Evolutionary conservation across 2,888 invertebrate species (phyloP).

Genomic region (Archaeoteleia sp.): DNA sequence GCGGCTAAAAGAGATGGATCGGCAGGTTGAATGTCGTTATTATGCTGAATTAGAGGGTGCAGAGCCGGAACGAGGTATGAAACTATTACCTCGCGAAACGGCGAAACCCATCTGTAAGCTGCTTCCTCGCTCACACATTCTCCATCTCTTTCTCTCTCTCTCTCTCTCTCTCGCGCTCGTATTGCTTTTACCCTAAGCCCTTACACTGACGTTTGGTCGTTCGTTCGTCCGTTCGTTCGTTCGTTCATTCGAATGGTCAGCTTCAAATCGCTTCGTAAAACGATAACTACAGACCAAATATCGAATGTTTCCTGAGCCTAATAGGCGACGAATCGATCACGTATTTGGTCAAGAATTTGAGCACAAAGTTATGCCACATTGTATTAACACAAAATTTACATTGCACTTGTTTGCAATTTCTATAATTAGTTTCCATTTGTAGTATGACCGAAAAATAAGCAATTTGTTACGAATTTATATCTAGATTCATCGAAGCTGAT

Average conservation of each 20-base stretch:
- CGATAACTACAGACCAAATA: conserved; percentile 25
- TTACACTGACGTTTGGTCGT: too few relatives aligned
- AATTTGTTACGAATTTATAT: too few relatives aligned
- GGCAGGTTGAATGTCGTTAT: conserved; percentile 74
- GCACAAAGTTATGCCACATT: too few relatives aligned
- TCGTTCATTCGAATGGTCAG: conserved; percentile 7
- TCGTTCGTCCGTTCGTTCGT: too few relatives aligned
- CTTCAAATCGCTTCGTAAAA: neutral
- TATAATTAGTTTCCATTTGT: too few relatives aligned
- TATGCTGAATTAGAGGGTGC: conserved; percentile 75
- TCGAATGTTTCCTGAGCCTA: conserved; percentile 41
- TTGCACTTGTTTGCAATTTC: too few relatives aligned
- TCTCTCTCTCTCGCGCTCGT: conserved; percentile 6
- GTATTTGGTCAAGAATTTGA: conserved; percentile 49
- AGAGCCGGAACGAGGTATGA: conserved; percentile 75
- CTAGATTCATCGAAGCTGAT: too few relatives aligned
- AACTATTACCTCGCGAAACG: conserved; percentile 74
- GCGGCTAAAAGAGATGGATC: conserved; percentile 53
- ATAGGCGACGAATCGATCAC: conserved; percentile 45
- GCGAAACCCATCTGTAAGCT: conserved; percentile 39
- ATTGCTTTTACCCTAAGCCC: conserved; percentile 5
- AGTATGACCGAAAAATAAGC: too few relatives aligned
- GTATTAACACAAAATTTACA: too few relatives aligned
- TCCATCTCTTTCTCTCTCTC: conserved; percentile 61
- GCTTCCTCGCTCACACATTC: conserved; percentile 55